These are phyloP conservation scores for Aphrophora alni DNA, from an alignment of 2,888 invertebrate genomes.

Conservation along the genomic window DNA sequence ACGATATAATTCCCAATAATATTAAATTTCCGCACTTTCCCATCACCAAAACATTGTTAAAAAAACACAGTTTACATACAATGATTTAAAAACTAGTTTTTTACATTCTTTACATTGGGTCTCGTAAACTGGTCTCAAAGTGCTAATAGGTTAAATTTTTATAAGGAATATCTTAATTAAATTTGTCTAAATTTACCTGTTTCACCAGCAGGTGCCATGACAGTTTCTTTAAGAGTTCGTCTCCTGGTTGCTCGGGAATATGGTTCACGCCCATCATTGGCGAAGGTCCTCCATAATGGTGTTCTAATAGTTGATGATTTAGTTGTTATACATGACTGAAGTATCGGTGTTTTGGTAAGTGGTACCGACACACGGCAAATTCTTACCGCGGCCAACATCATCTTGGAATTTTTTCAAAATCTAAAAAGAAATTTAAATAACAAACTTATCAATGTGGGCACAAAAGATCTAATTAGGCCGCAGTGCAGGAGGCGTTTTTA, in stretches of 20 bases:
- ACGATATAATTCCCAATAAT: too few species aligned
- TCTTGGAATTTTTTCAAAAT: neutral
- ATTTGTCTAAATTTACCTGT: conserved; percentile 71
- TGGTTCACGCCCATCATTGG: conserved; percentile 55
- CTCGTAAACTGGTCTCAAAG: too few species aligned
- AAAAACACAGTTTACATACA: too few species aligned
- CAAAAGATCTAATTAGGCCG: too few species aligned
- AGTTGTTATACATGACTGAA: neutral
- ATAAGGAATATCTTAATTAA: too few species aligned
- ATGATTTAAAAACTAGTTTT: too few species aligned
- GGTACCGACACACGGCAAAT: conserved; percentile 29
- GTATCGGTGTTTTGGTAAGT: conserved; percentile 20
- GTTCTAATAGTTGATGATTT: conserved; percentile 2
- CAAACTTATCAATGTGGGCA: too few species aligned
- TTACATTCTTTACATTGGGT: too few species aligned
- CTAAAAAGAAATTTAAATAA: neutral
- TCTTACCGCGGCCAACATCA: conserved; percentile 28
- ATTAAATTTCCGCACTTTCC: too few species aligned
- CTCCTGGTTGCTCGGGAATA: conserved; percentile 57
- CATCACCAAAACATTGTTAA: too few species aligned
- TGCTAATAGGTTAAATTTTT: too few species aligned
- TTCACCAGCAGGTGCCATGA: conserved; percentile 78
- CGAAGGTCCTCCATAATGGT: conserved; percentile 53
- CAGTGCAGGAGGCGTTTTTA: too few species aligned
- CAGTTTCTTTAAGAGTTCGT: conserved; percentile 70